Evolutionary conservation across 2,888 invertebrate genomes (phyloP).

Genomic region (Glaucopsyche alexis): DNA sequence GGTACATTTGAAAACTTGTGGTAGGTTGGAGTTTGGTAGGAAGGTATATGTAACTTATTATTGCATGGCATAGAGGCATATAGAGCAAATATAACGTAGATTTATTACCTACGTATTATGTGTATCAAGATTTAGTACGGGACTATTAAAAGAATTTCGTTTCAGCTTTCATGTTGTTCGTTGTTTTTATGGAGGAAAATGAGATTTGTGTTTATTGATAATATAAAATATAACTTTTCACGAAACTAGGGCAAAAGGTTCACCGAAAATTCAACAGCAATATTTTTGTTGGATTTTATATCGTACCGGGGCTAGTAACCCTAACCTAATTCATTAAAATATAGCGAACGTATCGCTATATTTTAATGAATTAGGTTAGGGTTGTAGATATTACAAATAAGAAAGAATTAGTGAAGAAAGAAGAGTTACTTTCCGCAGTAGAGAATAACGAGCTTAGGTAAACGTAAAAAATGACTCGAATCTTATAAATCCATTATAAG

Average conservation of each 20-base stretch:
- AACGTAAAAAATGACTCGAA: background rate
- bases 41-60: background rate
- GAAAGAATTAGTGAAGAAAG: background rate
- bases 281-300: conserved; percentile 8
- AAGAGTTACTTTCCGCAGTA: background rate
- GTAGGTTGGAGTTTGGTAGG: no score
- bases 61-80: background rate
- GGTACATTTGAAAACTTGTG: no score
- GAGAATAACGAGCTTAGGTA: background rate
- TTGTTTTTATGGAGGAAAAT: conserved; percentile 13
- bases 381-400: background rate
- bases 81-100: background rate
- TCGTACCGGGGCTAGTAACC: background rate
- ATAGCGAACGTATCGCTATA: background rate
- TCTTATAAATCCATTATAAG: no score
- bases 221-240: conserved; percentile 22
- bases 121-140: conserved; percentile 5
- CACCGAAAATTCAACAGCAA: conserved; percentile 18
- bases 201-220: conserved; percentile 15
- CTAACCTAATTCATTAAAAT: no score
- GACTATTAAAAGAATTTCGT: conserved; percentile 5
- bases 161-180: background rate
- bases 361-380: background rate
- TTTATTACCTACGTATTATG: background rate
- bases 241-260: conserved; percentile 19